Conservation (phyloP, 2,113 vertebrate species). For the Rynchops niger region DNA sequence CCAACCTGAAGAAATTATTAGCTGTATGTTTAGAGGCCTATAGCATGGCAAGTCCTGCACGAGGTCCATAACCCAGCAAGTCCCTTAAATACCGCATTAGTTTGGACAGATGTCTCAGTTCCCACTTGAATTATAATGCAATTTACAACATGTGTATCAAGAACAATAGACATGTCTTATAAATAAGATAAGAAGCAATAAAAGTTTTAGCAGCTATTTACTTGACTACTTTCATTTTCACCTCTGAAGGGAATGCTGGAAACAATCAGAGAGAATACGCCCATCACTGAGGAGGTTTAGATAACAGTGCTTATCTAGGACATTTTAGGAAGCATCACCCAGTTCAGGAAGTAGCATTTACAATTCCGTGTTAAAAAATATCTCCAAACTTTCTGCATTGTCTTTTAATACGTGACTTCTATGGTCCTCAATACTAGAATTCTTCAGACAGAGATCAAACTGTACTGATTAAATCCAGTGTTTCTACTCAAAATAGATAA, state of each 20-base stretch:
- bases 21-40: not conserved
- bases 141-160: not conserved
- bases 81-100: not conserved
- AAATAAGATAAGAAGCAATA: not conserved
- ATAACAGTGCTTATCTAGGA: not conserved
- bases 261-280: not conserved
- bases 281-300: not conserved
- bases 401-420: not conserved
- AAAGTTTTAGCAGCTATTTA: conserved; percentile 19
- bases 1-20: not conserved
- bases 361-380: not conserved
- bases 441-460: not conserved
- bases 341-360: not conserved
- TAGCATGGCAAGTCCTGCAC: not conserved
- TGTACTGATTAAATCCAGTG: not conserved
- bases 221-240: conserved; percentile 24
- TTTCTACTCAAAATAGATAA: not conserved
- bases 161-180: not conserved
- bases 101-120: not conserved
- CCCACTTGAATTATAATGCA: not conserved
- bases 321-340: not conserved
- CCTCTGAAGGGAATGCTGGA: not conserved
- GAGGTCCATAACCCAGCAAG: not conserved
- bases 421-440: not conserved
- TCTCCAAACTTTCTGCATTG: not conserved